A percentile compares a stretch with the other conserved stretches of the same genome.
Evolutionary conservation across 35 echinoderm and acorn worm genomes (phyloP).

Genomic region (Stichopus chloronotus): DNA sequence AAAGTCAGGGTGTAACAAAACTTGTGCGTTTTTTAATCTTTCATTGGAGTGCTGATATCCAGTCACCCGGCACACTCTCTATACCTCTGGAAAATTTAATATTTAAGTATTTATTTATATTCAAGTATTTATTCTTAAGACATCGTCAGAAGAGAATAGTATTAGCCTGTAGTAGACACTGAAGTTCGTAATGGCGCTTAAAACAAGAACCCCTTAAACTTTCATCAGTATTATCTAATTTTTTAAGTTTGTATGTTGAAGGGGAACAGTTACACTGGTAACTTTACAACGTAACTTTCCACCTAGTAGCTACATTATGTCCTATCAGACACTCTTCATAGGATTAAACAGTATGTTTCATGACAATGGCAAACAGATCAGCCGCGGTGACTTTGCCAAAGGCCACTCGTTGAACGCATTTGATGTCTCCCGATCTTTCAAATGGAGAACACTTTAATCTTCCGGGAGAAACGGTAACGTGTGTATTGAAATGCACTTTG

Average conservation of each 20-base stretch:
- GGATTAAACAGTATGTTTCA: conserved; percentile 55
- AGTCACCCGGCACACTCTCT: conserved; percentile 36
- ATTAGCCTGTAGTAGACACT: conserved; percentile 51
- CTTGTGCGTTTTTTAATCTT: too few relatives aligned
- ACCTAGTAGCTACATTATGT: conserved; percentile 47
- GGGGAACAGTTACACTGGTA: conserved; percentile 75
- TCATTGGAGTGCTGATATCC: too few relatives aligned
- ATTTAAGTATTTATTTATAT: conserved; percentile 28
- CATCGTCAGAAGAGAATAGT: conserved; percentile 63
- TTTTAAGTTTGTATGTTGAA: conserved; percentile 66
- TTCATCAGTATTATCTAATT: conserved; percentile 66
- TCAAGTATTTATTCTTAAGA: conserved; percentile 6
- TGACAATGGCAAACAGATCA: conserved; percentile 46
- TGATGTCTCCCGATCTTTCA: conserved; percentile 62
- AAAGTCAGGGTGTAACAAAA: too few relatives aligned
- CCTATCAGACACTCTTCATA: conserved; percentile 62
- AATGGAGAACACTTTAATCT: conserved; percentile 66
- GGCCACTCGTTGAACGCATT: conserved; percentile 62
- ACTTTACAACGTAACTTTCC: conserved; percentile 36
- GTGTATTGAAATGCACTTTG: conserved; percentile 73
- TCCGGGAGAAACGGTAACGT: conserved; percentile 66
- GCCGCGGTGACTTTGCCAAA: conserved; percentile 5
- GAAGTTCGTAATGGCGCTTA: conserved; percentile 66
- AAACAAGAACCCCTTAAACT: conserved; percentile 73
- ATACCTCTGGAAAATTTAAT: conserved; percentile 3